Evolutionary conservation across 1,140 invertebrate genomes (phyloP), one percentile per base, ranked within the genome.

Genomic region (Lethrus apterus): DNA sequence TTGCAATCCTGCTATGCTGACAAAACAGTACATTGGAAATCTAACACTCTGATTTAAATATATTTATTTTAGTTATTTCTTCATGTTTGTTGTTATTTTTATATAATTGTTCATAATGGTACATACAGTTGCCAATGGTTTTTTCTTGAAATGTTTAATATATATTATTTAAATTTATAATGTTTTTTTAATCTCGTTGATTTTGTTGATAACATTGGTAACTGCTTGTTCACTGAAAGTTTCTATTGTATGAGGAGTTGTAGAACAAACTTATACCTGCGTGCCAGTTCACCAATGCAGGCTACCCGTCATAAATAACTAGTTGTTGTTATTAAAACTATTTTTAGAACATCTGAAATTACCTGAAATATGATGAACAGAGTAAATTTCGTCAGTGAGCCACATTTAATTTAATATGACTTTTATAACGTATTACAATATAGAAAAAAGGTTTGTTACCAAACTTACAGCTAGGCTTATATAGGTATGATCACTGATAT

Each of bases 301-400:
- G 48, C 48, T 51, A 30, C 48, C 48, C 44, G 38, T 51, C 35
- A 35, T 47, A 51, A 41, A 26, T 26, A 42, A 42, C 31, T 51
- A 42, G 46, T 54, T 54, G 52, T 51, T 51, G 49, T 51, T 48
- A 47, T 46, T 54, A 20, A 51, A 50, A 51, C 40, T 48, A 50
- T 51, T 54, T 54, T 50, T 48, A 55, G 49, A 57, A 48, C 50
- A 50, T 38, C 51, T 52, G 54, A 62, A 59, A 64, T 57, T 61
- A 61, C 53, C 55, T 57, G 57, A 59, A 38, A 38, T n/a, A n/a
- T 38, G 35, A 38, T 38, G 35, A 38, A 38, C 35, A 38, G 35
- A 23, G 35, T 38, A 38, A 38, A 38, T 38, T 38, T 21, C 13
- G 20, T 21, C 20, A 38, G 20, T 38, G 35, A 38, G 35, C 35